Base-by-base conservation (phyloP, 2,888 invertebrate species). In the Ischnus inquisitorius region DNA sequence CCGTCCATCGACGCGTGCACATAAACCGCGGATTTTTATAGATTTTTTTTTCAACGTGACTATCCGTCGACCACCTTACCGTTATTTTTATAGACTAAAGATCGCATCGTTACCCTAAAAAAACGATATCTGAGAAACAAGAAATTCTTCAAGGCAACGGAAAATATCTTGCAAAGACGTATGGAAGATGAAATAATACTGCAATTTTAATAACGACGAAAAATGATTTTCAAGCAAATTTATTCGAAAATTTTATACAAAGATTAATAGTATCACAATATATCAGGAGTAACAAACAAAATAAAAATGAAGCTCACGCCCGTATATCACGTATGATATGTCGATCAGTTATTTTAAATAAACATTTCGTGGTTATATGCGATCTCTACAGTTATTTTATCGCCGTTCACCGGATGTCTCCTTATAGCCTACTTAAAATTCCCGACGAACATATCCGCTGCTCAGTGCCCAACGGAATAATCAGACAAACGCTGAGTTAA, bases 361-460 rank as follows among this genome's bases (percentile, higher is more conserved):
- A 51, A 8, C 51, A 19, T 19, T 54, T 54, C 19, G 22, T 8
- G 34, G 34, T 54, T 10, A 12, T 19, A 19, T 19, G 54, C 19
- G 19, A 1, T 54, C 54, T 54, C 39, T 54, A 54, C 22, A 54
- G 19, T 54, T 22, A 22, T 46, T 14, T 54, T 12, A 14, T 54
- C 54, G 8, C 12, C 10, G 54, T 54, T 54, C 2, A 19, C 22
- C 54, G 16, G 10, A 12, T n/a, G 1, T 34, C 34, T 48, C 69
- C 14, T 77, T 22, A 34, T 19, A 48, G 10, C 28, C 22, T 69
- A 22, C 39, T 22, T 12, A n/a, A 14, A 69, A 68, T 78, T 60
- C 12, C 34, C 28, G 48, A 69, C 34, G 62, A 77, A 54, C 54
- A n/a, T 57, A 28, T 14, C 57, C 57, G 57, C 34, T 57, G 57